Evolutionary conservation across 2,888 invertebrate genomes (phyloP).

Genomic region (Toxonevra muliebris): DNA sequence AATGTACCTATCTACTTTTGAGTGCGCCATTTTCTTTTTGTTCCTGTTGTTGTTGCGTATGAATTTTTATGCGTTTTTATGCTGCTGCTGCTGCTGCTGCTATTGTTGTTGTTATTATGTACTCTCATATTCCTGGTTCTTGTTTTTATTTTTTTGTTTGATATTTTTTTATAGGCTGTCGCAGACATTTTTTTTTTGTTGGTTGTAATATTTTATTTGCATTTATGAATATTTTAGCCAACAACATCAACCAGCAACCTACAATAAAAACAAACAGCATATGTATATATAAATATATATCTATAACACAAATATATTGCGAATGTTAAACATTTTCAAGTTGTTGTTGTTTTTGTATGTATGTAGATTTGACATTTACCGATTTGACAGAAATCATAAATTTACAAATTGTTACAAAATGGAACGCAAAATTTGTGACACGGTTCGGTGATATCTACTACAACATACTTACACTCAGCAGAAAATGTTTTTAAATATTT

Average conservation of each 20-base stretch:
- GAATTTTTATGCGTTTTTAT: constrained; percentile 24
- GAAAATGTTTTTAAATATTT: too few species aligned
- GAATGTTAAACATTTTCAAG: too few species aligned
- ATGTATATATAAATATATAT: not conserved
- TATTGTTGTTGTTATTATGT: not conserved
- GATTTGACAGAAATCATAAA: constrained; percentile 12
- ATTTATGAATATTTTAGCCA: constrained; percentile 25
- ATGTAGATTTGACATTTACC: not conserved
- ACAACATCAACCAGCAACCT: constrained; percentile 3
- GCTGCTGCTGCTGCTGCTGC: not conserved
- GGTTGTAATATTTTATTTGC: constrained; percentile 6
- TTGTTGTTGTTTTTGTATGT: constrained; percentile 4
- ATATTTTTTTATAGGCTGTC: constrained; percentile 13
- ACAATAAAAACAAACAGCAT: constrained; percentile 16
- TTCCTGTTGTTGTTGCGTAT: constrained; percentile 11
- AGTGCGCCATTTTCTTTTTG: too few species aligned
- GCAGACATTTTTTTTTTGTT: constrained; percentile 6
- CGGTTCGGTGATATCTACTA: too few species aligned
- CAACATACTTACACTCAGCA: too few species aligned
- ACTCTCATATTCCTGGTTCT: not conserved
- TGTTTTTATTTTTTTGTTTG: too few species aligned
- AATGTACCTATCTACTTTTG: too few species aligned
- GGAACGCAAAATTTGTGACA: not conserved
- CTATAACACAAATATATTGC: not conserved
- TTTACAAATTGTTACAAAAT: constrained; percentile 13